Percentiles rank a stretch among this genome's conserved stretches.
Evolutionary conservation across 2,797 vertebrate genomes (phyloP).

Genomic region (Gorsachius magnificus): DNA sequence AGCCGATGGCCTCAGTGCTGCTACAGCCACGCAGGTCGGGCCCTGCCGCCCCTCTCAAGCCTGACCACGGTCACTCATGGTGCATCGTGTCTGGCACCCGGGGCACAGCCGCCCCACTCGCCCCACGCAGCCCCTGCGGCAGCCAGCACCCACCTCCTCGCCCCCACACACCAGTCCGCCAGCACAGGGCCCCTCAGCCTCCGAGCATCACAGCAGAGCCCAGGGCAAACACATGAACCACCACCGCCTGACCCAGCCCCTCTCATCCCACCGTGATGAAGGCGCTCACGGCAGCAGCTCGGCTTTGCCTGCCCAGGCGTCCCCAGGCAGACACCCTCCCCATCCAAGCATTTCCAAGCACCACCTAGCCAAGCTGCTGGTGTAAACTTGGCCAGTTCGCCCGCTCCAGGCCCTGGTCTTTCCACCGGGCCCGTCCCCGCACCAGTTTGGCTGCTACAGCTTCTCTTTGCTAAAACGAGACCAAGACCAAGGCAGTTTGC

Average conservation of each 20-base stretch:
- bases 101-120: not conserved
- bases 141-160: not conserved
- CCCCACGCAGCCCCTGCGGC: fast-evolving
- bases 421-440: fast-evolving
- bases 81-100: fast-evolving
- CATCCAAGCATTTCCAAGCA: not conserved
- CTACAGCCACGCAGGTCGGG: fast-evolving
- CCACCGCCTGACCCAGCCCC: fast-evolving
- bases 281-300: not conserved
- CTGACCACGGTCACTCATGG: fast-evolving
- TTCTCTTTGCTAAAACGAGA: not conserved
- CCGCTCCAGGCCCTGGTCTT: not conserved
- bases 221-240: fast-evolving
- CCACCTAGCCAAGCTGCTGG: not conserved
- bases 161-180: fast-evolving
- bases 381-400: not conserved
- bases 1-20: fast-evolving
- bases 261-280: fast-evolving
- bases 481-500: not conserved
- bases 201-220: fast-evolving
- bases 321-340: not conserved
- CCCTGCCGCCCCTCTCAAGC: not conserved
- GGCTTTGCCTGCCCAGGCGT: not conserved
- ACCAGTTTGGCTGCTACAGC: not conserved
- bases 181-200: not conserved